Percentiles rank a stretch among this genome's conserved stretches.
Conservation (phyloP, 37 sponge, comb jelly and placozoan species). For the Cladorhizidae sp. region DNA sequence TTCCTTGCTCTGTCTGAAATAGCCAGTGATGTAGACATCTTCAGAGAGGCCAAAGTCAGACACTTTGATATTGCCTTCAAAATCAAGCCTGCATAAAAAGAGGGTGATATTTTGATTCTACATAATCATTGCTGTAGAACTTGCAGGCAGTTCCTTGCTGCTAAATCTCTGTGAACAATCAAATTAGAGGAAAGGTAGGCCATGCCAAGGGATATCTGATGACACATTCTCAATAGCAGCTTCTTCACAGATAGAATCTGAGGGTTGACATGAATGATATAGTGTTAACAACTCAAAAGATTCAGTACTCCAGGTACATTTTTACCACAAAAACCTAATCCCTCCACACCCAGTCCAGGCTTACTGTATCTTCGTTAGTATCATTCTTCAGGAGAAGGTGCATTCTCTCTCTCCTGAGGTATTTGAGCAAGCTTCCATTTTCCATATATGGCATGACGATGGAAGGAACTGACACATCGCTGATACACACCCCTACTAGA, state of each 20-base stretch:
- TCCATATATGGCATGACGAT: conserved; percentile 51
- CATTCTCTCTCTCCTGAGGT: conserved; percentile 34
- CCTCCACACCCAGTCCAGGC: too few relatives aligned
- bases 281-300: not conserved
- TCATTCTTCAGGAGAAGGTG: conserved; percentile 12
- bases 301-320: too few relatives aligned
- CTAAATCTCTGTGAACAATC: conserved; percentile 40
- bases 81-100: conserved; percentile 10
- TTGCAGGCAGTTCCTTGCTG: conserved; percentile 45
- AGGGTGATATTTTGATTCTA: not conserved
- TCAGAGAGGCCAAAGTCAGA: conserved; percentile 48
- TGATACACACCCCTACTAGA: conserved; percentile 41
- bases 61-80: conserved; percentile 18
- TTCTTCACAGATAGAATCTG: conserved; percentile 27
- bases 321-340: too few relatives aligned
- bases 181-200: conserved; percentile 20
- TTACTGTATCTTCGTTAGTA: not conserved
- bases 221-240: conserved; percentile 26
- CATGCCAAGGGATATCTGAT: conserved; percentile 36
- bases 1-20: conserved; percentile 22
- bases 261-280: not conserved
- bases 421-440: conserved; percentile 46
- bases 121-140: not conserved
- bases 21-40: conserved; percentile 30
- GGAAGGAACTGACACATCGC: conserved; percentile 2